phyloP scores from a whole-genome alignment of 1,140 invertebrate species.

The Drosophila yakuba region DNA sequence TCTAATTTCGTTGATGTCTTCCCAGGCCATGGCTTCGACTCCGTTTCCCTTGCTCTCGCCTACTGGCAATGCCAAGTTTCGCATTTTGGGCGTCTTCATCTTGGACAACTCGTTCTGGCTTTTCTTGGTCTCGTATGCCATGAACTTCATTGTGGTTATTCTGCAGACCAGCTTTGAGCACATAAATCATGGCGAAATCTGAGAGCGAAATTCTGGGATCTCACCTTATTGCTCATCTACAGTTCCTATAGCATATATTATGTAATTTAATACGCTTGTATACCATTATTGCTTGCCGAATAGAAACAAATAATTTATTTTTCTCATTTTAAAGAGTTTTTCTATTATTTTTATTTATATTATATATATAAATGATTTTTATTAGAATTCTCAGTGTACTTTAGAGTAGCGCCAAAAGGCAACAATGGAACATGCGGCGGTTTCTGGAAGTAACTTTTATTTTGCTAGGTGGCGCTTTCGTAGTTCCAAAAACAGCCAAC shows the following conservation, averaged over 20 bases:
- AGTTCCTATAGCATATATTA: no score
- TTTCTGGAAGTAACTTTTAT: background rate
- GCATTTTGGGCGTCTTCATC: conserved; percentile 62
- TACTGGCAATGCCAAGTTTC: conserved; percentile 30
- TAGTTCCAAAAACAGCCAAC: background rate
- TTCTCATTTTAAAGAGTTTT: no score
- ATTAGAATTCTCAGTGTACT: no score
- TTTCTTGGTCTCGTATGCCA: conserved; percentile 67
- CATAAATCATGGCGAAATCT: conserved; percentile 28
- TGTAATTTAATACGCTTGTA: no score
- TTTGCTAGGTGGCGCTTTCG: background rate
- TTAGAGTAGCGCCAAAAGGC: background rate
- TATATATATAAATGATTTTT: no score
- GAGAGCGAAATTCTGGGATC: background rate
- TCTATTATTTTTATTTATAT: no score
- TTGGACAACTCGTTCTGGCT: conserved; percentile 70
- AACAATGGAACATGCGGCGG: background rate
- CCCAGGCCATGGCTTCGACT: conserved; percentile 44
- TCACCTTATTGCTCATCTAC: background rate
- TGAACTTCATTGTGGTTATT: conserved; percentile 74
- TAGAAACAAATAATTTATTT: no score
- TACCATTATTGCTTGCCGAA: no score
- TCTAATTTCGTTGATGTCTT: background rate
- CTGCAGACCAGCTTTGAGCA: conserved; percentile 67
- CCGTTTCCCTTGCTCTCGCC: conserved; percentile 37